These are phyloP conservation scores for Merluccius polli DNA, from an alignment of 2,797 vertebrate species.

Conservation along the genomic window DNA sequence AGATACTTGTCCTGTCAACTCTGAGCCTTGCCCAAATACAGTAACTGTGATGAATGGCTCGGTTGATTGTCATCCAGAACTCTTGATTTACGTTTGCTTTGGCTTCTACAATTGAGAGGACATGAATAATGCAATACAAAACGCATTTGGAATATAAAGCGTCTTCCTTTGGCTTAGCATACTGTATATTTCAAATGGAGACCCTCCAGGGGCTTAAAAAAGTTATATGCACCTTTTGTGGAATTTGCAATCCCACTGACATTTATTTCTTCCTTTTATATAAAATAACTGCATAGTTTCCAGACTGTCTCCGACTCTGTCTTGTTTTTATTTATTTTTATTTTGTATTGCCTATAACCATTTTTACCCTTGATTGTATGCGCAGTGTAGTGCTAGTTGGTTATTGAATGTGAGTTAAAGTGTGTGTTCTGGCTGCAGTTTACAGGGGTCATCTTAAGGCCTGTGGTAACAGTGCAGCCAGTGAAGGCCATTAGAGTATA, in stretches of 20 bases:
- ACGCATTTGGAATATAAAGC: slow-evolving; percentile 34
- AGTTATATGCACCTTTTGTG: slow-evolving; percentile 24
- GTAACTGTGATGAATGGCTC: slow-evolving; percentile 27
- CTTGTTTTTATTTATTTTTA: background rate
- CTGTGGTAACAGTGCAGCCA: background rate
- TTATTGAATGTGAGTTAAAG: background rate
- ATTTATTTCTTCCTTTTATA: slow-evolving; percentile 11
- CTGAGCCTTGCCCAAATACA: slow-evolving; percentile 12
- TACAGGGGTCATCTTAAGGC: slow-evolving; percentile 40
- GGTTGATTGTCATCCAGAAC: slow-evolving; percentile 38
- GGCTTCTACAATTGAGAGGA: slow-evolving; percentile 28
- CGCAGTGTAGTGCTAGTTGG: slow-evolving; percentile 26
- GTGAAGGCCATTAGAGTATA: slow-evolving; percentile 32
- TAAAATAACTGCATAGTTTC: slow-evolving; percentile 21
- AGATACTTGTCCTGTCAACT: slow-evolving; percentile 2
- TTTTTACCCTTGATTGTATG: slow-evolving; percentile 18
- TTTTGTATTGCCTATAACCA: slow-evolving; percentile 9
- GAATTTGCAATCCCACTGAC: slow-evolving; percentile 17
- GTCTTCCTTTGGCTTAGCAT: slow-evolving; percentile 23
- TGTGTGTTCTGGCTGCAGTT: slow-evolving; percentile 31
- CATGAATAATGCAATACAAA: slow-evolving; percentile 43
- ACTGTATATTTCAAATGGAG: slow-evolving; percentile 28
- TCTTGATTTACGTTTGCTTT: slow-evolving; percentile 25
- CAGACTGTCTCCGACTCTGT: background rate
- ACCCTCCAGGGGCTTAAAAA: slow-evolving; percentile 7